Percentiles rank a stretch among this genome's conserved stretches.
Evolutionary conservation across 2,113 vertebrate genomes (phyloP).

Genomic region (Dasyurus viverrinus): DNA sequence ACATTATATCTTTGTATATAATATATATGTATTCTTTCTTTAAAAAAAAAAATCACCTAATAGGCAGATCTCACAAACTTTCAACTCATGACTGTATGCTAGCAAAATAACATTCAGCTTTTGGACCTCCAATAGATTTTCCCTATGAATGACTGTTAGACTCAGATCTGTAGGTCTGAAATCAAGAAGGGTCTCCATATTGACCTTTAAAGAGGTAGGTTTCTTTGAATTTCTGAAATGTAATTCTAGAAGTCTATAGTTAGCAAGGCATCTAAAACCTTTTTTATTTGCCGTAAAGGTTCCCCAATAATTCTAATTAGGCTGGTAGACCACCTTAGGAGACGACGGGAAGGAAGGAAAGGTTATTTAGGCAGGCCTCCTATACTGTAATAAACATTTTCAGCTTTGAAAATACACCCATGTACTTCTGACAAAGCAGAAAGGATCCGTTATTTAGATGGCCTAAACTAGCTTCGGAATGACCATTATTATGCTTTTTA

Average conservation of each 20-base stretch:
- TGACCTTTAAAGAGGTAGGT: constrained; percentile 73
- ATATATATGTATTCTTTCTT: constrained; percentile 38
- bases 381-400: constrained; percentile 52
- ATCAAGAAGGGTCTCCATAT: constrained; percentile 59
- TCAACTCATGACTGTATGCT: constrained; percentile 31
- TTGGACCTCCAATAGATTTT: not conserved
- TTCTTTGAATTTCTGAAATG: constrained; percentile 80
- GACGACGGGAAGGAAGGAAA: constrained; percentile 45
- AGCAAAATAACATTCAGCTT: not conserved
- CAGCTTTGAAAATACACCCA: constrained; percentile 62
- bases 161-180: constrained; percentile 68
- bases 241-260: constrained; percentile 79
- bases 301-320: constrained; percentile 76
- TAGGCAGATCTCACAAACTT: constrained; percentile 35
- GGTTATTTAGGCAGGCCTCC: constrained; percentile 66
- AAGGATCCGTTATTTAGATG: constrained; percentile 38
- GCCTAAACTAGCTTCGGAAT: constrained; percentile 45
- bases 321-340: constrained; percentile 80
- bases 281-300: constrained; percentile 80
- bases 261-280: constrained; percentile 66
- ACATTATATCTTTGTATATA: constrained; percentile 46
- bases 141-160: constrained; percentile 28
- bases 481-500: constrained; percentile 38
- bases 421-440: constrained; percentile 51
- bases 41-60: constrained; percentile 41